Evolutionary conservation across 2,113 vertebrate genomes (phyloP).

Genomic region (Myotis lucifugus): DNA sequence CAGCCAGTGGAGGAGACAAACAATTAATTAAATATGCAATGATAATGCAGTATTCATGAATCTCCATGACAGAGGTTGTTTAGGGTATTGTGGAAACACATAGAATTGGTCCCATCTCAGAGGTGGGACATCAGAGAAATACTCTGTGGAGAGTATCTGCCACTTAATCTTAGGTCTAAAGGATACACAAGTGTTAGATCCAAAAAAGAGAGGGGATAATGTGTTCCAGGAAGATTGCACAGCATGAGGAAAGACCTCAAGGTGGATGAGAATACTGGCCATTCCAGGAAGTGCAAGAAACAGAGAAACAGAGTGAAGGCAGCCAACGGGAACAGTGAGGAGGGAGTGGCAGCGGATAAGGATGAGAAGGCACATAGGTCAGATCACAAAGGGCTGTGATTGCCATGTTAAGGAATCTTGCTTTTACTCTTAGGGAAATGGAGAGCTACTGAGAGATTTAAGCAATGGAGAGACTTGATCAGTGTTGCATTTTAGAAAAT

Average conservation of each 20-base stretch:
- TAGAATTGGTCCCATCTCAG: not conserved
- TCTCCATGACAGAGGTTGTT: not conserved
- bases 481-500: conserved; percentile 34
- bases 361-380: not conserved
- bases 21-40: not conserved
- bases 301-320: not conserved
- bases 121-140: not conserved
- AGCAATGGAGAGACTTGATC: conserved; percentile 9
- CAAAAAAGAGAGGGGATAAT: not conserved
- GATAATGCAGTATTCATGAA: not conserved
- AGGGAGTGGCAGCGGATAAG: not conserved
- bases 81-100: not conserved
- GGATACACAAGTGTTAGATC: not conserved
- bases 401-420: conserved; percentile 15
- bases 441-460: conserved; percentile 40
- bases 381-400: conserved; percentile 42
- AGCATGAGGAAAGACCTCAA: not conserved
- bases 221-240: not conserved
- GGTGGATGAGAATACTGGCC: not conserved
- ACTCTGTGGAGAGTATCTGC: not conserved
- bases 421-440: conserved; percentile 43
- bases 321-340: not conserved
- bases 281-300: conserved; percentile 9
- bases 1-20: not conserved
- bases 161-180: not conserved